These are phyloP conservation scores for Drosophila lacertosa DNA, from an alignment of 1,140 invertebrate genomes.

Conservation along the genomic window DNA sequence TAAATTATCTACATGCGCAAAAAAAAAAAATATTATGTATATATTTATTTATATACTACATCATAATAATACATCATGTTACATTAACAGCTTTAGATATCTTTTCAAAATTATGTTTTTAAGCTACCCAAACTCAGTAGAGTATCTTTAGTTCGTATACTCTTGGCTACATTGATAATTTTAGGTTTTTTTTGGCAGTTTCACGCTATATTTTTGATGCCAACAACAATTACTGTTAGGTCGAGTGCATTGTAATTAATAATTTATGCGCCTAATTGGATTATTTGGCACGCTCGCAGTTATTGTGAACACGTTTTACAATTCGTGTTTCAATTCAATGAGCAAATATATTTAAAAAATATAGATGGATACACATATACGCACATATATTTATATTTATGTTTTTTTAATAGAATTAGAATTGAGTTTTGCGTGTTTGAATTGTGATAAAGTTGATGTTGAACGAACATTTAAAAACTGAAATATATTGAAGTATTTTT, in stretches of 20 bases:
- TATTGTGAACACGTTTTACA: neutral
- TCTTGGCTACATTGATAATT: neutral
- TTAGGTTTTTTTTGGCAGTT: neutral
- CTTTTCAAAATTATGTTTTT: neutral
- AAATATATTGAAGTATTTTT: neutral
- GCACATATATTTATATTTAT: no score
- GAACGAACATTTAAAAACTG: neutral
- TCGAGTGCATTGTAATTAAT: slow-evolving; percentile 29
- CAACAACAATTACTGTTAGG: slow-evolving; percentile 8
- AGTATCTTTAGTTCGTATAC: neutral
- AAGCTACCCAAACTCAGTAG: neutral
- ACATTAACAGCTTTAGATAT: neutral
- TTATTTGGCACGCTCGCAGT: slow-evolving; percentile 8
- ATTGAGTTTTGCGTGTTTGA: slow-evolving; percentile 1
- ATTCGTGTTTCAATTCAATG: neutral
- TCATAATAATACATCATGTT: no score
- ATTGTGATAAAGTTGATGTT: slow-evolving; percentile 3
- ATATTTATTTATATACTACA: no score
- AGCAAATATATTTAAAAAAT: neutral
- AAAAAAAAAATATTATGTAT: slow-evolving; percentile 1
- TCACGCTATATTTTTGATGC: neutral
- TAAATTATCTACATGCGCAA: no score
- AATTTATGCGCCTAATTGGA: slow-evolving; percentile 34
- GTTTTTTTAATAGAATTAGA: neutral
- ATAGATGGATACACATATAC: no score